Evolutionary conservation across 92 coral and sea anemone genomes (phyloP), one percentile per base, ranked within the genome.

Genomic region (Porites divaricata): DNA sequence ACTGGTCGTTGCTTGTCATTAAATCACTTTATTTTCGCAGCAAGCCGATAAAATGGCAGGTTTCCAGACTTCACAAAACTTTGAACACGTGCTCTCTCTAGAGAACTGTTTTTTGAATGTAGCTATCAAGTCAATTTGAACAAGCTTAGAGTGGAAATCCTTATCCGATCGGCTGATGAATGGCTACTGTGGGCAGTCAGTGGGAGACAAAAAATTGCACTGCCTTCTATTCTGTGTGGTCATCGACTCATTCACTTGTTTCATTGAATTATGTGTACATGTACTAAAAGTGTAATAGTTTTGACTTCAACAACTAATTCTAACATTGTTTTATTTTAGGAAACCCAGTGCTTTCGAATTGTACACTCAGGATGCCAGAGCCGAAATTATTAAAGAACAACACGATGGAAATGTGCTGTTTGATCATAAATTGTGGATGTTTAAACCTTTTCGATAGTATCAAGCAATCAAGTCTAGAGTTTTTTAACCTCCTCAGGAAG

Each of bases 401-500:
- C 83, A 78, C 23, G 83, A 78, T 78, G 83, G 83, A 35, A 63
- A 45, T 19, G 73, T 63, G n/a, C 8, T 65, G 24, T 63, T 45
- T n/a, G 83, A 78, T 22, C 83, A 78, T 22, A 64, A 64, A 66
- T 15, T 66, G 61, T 78, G 83, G 83, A 78, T 78, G 83, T 78
- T 78, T 28, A 78, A 78, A 48, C 83, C 73, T 63, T 28, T 28
- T 1, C 35, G 81, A 76, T 76, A 76, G 21, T 24, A 53, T 71
- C 20, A 71, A 65, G 70, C 70, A 11, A 12, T n/a, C 70, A 65
- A 65, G 70, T 65, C 70, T 19, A 65, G 70, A 65, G 70, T 65
- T 65, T 65, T 65, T 65, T 10, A n/a, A 9, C 23, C 61, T 56
- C 61, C 61, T 10, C 16, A 5, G 61, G 61, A 11, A 56, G 61